Evolutionary conservation across 2,113 vertebrate species (phyloP).

Genomic region (Ammospiza nelsoni): DNA sequence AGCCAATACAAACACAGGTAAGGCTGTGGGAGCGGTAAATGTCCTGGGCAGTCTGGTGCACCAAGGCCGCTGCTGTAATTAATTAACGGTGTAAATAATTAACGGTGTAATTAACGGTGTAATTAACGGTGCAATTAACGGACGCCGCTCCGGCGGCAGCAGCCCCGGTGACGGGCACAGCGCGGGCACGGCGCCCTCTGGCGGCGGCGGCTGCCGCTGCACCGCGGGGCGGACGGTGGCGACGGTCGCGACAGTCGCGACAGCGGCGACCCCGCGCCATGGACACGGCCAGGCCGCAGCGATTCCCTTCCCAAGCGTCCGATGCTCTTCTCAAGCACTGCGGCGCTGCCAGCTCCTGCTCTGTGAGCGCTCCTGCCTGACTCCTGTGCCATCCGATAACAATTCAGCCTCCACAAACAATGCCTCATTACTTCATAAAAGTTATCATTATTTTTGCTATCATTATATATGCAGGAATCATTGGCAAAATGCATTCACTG

Average conservation of each 20-base stretch:
- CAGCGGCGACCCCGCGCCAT: background rate
- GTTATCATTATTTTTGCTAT: background rate
- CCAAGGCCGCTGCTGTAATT: background rate
- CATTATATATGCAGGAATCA: too few relatives aligned
- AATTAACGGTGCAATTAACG: background rate
- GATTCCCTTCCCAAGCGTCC: background rate
- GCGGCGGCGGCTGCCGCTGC: background rate
- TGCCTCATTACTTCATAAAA: background rate
- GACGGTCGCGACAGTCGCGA: background rate
- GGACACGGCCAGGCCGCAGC: rapidly evolving
- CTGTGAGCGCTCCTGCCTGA: rapidly evolving
- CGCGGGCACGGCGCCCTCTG: background rate
- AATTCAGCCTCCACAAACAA: too few relatives aligned
- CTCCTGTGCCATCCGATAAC: rapidly evolving
- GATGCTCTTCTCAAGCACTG: background rate
- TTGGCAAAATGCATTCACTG: background rate
- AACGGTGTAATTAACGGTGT: background rate
- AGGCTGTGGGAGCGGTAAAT: rapidly evolving
- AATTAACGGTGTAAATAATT: background rate
- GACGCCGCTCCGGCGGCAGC: rapidly evolving
- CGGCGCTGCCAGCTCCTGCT: background rate
- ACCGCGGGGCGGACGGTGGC: rapidly evolving
- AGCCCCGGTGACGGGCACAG: background rate
- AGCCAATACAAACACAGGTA: background rate
- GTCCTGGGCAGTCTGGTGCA: background rate